Evolutionary conservation across 2,888 invertebrate species (phyloP).

Genomic region (Eilema sororculum): DNA sequence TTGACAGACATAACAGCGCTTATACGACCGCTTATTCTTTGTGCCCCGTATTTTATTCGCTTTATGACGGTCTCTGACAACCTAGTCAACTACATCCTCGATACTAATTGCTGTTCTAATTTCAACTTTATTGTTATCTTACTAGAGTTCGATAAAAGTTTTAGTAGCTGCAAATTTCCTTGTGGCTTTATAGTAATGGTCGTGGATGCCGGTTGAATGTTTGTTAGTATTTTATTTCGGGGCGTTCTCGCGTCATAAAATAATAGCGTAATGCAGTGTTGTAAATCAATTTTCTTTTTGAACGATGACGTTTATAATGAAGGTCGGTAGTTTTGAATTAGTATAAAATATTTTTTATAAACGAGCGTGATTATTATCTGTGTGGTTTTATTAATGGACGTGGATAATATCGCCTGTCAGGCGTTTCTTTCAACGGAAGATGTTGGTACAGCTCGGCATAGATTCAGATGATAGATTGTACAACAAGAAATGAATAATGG

Average conservation of each 20-base stretch:
- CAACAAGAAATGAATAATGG: slow-evolving; percentile 28
- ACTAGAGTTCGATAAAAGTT: slow-evolving; percentile 45
- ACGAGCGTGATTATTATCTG: slow-evolving; percentile 70
- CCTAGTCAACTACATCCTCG: slow-evolving; percentile 43
- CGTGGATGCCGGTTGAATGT: slow-evolving; percentile 86
- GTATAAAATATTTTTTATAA: slow-evolving; percentile 70
- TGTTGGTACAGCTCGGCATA: slow-evolving; percentile 34
- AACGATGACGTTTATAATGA: slow-evolving; percentile 83
- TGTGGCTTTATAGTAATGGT: slow-evolving; percentile 77
- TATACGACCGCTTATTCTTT: slow-evolving; percentile 87
- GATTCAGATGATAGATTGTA: slow-evolving; percentile 35
- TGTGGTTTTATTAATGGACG: slow-evolving; percentile 66
- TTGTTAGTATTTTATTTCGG: slow-evolving; percentile 87
- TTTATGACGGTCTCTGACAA: slow-evolving; percentile 82
- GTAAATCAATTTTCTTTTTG: slow-evolving; percentile 85
- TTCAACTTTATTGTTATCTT: slow-evolving; percentile 49
- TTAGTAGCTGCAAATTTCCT: slow-evolving; percentile 32
- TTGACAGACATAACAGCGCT: slow-evolving; percentile 87
- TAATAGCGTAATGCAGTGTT: slow-evolving; percentile 85
- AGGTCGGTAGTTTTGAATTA: slow-evolving; percentile 79
- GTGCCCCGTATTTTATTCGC: slow-evolving; percentile 87
- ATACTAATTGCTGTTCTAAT: slow-evolving; percentile 42
- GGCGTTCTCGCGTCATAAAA: slow-evolving; percentile 86
- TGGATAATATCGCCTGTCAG: slow-evolving; percentile 51
- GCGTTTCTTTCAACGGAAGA: slow-evolving; percentile 37